Evolutionary conservation across 2,113 vertebrate species (phyloP).

Genomic region (Prinia subflava): DNA sequence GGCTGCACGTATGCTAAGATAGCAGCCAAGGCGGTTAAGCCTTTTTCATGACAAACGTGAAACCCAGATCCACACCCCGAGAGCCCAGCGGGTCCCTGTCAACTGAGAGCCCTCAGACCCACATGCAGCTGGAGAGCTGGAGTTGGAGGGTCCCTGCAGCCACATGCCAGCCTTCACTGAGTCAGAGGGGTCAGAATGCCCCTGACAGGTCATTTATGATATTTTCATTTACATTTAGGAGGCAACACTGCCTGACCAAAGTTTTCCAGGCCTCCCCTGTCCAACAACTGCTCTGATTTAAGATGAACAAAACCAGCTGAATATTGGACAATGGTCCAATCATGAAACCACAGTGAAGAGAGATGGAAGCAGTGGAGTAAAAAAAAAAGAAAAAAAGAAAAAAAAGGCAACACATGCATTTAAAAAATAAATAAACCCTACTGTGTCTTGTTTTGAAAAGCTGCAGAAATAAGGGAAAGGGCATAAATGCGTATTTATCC

Average conservation of each 20-base stretch:
- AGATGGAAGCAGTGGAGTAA: neutral
- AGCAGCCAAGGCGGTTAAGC: neutral
- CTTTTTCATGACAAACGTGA: neutral
- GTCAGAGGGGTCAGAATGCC: neutral
- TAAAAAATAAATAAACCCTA: neutral
- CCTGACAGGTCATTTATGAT: neutral
- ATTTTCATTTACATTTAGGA: neutral
- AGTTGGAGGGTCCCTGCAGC: fast-evolving
- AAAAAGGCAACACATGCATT: fast-evolving
- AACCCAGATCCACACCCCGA: neutral
- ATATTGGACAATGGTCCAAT: neutral
- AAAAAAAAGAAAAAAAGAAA: neutral
- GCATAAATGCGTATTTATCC: neutral
- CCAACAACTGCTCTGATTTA: neutral
- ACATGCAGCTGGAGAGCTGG: fast-evolving
- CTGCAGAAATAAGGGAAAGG: neutral
- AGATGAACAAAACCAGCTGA: neutral
- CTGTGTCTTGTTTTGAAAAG: neutral
- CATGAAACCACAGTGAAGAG: neutral
- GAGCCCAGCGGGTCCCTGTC: fast-evolving
- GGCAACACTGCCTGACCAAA: fast-evolving
- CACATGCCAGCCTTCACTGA: fast-evolving
- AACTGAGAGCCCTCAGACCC: fast-evolving
- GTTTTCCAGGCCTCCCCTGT: neutral
- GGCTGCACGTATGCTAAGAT: neutral